phyloP scores from a whole-genome alignment of 2,797 vertebrate genomes.

The Liasis olivaceus region DNA sequence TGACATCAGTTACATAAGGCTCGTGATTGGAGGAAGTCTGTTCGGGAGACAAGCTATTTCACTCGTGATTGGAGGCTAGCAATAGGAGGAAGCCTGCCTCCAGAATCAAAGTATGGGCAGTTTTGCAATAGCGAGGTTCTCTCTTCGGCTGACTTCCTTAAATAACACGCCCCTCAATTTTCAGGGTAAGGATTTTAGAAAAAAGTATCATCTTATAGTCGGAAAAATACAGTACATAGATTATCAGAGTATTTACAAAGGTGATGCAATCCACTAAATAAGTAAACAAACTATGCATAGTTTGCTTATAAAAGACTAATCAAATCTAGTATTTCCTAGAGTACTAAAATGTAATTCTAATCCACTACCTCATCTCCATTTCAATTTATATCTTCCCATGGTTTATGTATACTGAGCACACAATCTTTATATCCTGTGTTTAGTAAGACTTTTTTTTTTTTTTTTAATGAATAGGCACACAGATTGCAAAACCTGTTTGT shows the following conservation, averaged over 20 bases:
- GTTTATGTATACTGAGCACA: background rate
- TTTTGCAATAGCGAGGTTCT: too few relatives aligned
- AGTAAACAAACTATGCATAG: background rate
- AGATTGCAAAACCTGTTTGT: constrained; percentile 6
- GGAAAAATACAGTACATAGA: too few relatives aligned
- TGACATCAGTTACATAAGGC: too few relatives aligned
- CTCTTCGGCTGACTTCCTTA: too few relatives aligned
- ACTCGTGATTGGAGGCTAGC: too few relatives aligned
- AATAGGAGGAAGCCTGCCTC: too few relatives aligned
- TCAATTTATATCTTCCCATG: background rate
- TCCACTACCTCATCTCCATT: background rate
- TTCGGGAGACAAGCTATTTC: too few relatives aligned
- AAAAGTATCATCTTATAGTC: too few relatives aligned
- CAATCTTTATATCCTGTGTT: background rate
- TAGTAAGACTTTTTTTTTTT: background rate
- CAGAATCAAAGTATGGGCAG: too few relatives aligned
- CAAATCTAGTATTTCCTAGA: background rate
- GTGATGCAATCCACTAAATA: background rate
- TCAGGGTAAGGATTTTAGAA: too few relatives aligned
- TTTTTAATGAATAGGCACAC: background rate
- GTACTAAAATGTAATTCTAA: background rate
- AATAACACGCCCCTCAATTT: too few relatives aligned
- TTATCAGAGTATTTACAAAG: background rate
- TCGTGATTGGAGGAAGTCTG: too few relatives aligned
- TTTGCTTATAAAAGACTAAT: background rate